Base-by-base conservation (phyloP, 2,888 invertebrate species). In the Cyclophora punctaria region DNA sequence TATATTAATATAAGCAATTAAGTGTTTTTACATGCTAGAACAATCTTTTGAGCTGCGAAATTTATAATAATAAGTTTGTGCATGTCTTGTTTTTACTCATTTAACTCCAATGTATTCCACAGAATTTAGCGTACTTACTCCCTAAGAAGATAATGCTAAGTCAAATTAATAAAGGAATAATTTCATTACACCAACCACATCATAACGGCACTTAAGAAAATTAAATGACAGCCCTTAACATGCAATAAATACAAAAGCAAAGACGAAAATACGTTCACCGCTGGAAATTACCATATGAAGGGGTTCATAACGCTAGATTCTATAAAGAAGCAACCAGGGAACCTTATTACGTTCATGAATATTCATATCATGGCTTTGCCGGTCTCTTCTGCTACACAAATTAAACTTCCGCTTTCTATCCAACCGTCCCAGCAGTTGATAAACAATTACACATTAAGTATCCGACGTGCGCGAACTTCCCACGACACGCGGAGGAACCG, bases 271-370 rank as follows among this genome's bases (percentile, higher is more conserved):
- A 56, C 52, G 49, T 51, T 57, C 53, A 48, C 55, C 53, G 49
- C 53, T 59, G 49, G 46, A 51, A 58, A 66, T 66, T 63, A 59
- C 50, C 64, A 63, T 66, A 67, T 62, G 57, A 69, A 66, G 61
- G 50, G 49, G 55, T 50, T 62, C 56, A 59, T 59, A 54, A 59
- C 55, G 57, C 48, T 61, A 54, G 52, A 66, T 58, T 62, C 55
- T 61, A 56, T 66, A 62, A 64, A 63, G 67, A 63, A 69, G 59
- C 64, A 60, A 50, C 58, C 52, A 53, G 59, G 48, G 53, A 58
- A 57, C 57, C 56, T 55, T 63, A 59, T 60, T 63, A 58, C 52
- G 52, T 50, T 51, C 55, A 67, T 71, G 69, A 66, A 71, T 71
- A 71, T 71, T 70, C 62, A 71, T 66, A 51, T 52, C 46, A 53